A percentile compares a stretch with the other conserved stretches of the same genome.
Evolutionary conservation across 1,140 invertebrate genomes (phyloP).

Genomic region (Drosophila trapezifrons): DNA sequence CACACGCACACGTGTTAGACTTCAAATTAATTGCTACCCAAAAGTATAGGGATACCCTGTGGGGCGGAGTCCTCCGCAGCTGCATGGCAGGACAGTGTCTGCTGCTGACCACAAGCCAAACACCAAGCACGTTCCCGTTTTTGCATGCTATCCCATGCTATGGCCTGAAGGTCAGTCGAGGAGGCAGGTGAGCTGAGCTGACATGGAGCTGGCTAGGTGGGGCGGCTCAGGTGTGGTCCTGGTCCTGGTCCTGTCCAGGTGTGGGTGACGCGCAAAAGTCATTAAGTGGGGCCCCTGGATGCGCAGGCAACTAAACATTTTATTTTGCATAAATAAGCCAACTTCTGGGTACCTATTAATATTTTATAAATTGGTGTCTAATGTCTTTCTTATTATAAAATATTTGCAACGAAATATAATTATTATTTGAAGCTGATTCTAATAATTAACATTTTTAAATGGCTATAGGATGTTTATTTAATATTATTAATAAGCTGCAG

Average conservation of each 20-base stretch:
- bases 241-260: conserved; percentile 18
- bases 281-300: conserved; percentile 72
- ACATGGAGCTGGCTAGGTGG: conserved; percentile 18
- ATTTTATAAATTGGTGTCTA: not conserved
- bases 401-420: no score
- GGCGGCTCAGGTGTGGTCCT: conserved; percentile 18
- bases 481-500: no score
- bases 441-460: no score
- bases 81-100: conserved; percentile 48
- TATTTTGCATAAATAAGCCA: conserved; percentile 8
- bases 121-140: conserved; percentile 64
- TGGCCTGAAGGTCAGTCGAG: conserved; percentile 46
- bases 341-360: conserved; percentile 2
- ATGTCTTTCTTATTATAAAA: no score
- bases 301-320: conserved; percentile 49
- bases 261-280: conserved; percentile 68
- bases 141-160: conserved; percentile 37
- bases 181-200: conserved; percentile 16
- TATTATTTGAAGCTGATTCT: no score
- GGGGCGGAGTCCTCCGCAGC: not conserved
- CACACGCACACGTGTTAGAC: conserved; percentile 53
- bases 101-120: conserved; percentile 66
- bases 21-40: conserved; percentile 77
- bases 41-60: conserved; percentile 53
- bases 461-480: no score